phyloP scores from a whole-genome alignment of 2,113 vertebrate species.

The Salvelinus fontinalis region DNA sequence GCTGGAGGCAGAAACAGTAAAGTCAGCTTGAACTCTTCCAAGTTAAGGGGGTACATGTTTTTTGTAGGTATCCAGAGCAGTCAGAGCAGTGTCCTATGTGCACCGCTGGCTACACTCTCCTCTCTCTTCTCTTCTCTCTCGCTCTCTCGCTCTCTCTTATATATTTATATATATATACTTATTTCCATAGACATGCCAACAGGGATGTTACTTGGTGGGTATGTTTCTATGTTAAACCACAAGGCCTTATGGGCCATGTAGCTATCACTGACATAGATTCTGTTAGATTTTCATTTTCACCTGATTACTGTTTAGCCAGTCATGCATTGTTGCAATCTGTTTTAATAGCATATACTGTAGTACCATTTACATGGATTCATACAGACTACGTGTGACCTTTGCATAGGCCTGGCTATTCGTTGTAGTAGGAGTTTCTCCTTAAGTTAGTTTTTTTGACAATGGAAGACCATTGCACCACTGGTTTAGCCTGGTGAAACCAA shows the following conservation, averaged over 20 bases:
- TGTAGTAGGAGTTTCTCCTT: neutral
- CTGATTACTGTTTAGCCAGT: too few species aligned
- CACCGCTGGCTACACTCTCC: conserved; percentile 33
- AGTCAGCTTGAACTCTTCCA: conserved; percentile 57
- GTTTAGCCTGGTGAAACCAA: too few species aligned
- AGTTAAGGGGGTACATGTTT: conserved; percentile 70
- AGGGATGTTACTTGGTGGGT: neutral
- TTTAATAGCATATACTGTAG: neutral
- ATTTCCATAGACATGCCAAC: conserved; percentile 58
- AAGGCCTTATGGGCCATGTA: neutral
- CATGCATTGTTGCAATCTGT: neutral
- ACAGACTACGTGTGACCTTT: neutral
- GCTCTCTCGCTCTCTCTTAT: too few species aligned
- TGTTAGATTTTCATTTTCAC: too few species aligned
- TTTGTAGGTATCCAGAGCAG: conserved; percentile 67
- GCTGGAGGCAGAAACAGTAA: conserved; percentile 51
- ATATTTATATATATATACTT: neutral
- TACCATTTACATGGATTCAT: neutral
- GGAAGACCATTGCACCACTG: too few species aligned
- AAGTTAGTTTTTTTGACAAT: too few species aligned
- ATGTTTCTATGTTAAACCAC: neutral
- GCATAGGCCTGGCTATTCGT: neutral
- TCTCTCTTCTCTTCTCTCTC: too few species aligned
- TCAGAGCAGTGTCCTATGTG: conserved; percentile 42
- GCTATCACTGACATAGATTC: too few species aligned